phyloP scores from a whole-genome alignment of 2,888 invertebrate species.

The Emmelina monodactyla region DNA sequence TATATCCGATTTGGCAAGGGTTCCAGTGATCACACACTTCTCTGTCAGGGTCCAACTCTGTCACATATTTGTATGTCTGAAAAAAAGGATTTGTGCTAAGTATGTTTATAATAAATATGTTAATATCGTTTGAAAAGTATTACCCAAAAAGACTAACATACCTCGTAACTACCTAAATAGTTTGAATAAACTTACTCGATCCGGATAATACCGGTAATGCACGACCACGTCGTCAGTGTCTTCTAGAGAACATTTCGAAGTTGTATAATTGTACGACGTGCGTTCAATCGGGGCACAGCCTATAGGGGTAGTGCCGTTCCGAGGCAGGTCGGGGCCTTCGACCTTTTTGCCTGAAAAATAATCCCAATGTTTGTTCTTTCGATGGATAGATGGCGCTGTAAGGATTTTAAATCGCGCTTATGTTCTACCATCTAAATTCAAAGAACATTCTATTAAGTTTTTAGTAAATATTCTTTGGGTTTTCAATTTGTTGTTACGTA shows the following conservation, averaged over 20 bases:
- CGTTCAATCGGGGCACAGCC: conserved; percentile 46
- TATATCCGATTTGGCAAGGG: conserved; percentile 55
- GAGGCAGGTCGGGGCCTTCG: conserved; percentile 47
- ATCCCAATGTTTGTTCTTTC: no score
- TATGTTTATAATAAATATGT: no score
- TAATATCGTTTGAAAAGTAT: no score
- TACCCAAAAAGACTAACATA: no score
- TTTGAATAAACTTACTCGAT: conserved; percentile 44
- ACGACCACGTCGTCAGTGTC: conserved; percentile 53
- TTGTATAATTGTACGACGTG: conserved; percentile 48
- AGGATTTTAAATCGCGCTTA: no score
- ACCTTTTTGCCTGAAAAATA: conserved; percentile 42
- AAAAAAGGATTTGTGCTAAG: no score
- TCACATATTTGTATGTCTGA: conserved; percentile 52
- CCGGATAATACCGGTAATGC: conserved; percentile 53
- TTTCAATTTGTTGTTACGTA: no score
- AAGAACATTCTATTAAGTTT: no score
- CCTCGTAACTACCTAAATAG: no score
- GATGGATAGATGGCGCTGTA: no score
- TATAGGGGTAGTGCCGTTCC: conserved; percentile 39
- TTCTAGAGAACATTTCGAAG: conserved; percentile 37
- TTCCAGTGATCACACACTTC: conserved; percentile 59
- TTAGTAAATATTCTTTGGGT: no score
- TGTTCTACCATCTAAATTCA: no score
- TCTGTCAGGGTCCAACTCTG: conserved; percentile 46